A percentile compares a stretch with the other conserved stretches of the same genome.
These are phyloP conservation scores for Drosophila kepulauana DNA, from an alignment of 1,140 invertebrate genomes.

Conservation along the genomic window DNA sequence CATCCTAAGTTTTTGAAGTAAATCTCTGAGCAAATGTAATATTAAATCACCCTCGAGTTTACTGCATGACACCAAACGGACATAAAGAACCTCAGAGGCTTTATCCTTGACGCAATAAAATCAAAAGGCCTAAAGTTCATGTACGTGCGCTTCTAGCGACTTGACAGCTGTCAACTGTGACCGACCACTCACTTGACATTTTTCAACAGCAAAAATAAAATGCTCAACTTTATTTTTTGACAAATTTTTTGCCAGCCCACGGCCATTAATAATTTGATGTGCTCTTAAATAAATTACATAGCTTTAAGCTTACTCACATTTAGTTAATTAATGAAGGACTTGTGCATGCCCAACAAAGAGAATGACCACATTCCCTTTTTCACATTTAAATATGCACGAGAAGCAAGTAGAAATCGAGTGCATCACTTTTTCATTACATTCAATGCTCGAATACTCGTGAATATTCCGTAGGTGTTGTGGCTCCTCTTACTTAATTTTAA, in stretches of 20 bases:
- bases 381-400: neutral
- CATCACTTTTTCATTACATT: neutral
- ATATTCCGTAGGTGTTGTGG: neutral
- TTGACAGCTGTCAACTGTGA: constrained; percentile 53
- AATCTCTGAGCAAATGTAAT: neutral
- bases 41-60: constrained; percentile 17
- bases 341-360: neutral
- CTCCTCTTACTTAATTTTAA: neutral
- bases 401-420: neutral
- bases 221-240: constrained; percentile 40
- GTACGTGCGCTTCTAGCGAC: constrained; percentile 34
- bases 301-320: constrained; percentile 28
- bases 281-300: constrained; percentile 60
- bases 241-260: constrained; percentile 21
- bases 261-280: constrained; percentile 42
- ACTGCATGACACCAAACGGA: neutral
- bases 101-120: constrained; percentile 39
- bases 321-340: constrained; percentile 44
- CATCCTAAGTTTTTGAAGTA: neutral
- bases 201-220: constrained; percentile 9
- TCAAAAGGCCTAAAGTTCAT: constrained; percentile 18
- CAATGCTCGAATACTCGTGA: neutral
- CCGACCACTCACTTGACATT: constrained; percentile 20
- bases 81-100: constrained; percentile 10
- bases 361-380: neutral